phyloP scores from a whole-genome alignment of 1,140 invertebrate genomes.

The Brachionus rubens region DNA sequence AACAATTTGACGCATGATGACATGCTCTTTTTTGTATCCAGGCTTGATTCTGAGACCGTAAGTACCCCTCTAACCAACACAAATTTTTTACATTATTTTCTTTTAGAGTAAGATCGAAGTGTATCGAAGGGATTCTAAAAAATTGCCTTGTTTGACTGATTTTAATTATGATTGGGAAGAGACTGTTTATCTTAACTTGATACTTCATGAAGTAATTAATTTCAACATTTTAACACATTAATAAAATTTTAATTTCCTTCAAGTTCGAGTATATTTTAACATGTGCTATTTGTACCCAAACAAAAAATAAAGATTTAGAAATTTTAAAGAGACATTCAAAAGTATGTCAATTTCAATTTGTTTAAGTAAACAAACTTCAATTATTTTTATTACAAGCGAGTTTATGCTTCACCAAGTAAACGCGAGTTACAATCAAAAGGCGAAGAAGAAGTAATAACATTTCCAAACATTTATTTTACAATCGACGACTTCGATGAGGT shows the following conservation, averaged over 20 bases:
- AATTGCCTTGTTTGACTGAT: constrained; percentile 83
- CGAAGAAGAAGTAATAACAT: constrained; percentile 94
- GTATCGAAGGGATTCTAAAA: constrained; percentile 90
- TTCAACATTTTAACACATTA: not conserved
- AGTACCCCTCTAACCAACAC: too few relatives aligned
- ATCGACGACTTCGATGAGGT: constrained; percentile 99
- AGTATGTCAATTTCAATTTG: not conserved
- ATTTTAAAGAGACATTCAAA: constrained; percentile 74
- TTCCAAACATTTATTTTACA: constrained; percentile 97
- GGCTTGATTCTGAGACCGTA: constrained; percentile 22
- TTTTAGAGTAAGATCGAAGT: constrained; percentile 63
- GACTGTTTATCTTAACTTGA: constrained; percentile 95
- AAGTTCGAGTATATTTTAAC: constrained; percentile 92
- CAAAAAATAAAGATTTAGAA: constrained; percentile 91
- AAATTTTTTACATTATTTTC: not conserved
- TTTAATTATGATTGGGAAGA: constrained; percentile 97
- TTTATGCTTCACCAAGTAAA: constrained; percentile 92
- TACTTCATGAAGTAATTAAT: constrained; percentile 77
- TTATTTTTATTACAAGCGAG: constrained; percentile 59
- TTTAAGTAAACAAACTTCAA: not conserved
- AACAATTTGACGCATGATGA: constrained; percentile 80
- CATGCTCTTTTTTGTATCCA: constrained; percentile 81
- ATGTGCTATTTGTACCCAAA: constrained; percentile 91
- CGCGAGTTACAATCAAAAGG: constrained; percentile 96
- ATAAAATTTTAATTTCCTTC: too few relatives aligned